These are phyloP conservation scores for Periophthalmus modestus DNA, from an alignment of 2,113 vertebrate genomes.

Conservation along the genomic window DNA sequence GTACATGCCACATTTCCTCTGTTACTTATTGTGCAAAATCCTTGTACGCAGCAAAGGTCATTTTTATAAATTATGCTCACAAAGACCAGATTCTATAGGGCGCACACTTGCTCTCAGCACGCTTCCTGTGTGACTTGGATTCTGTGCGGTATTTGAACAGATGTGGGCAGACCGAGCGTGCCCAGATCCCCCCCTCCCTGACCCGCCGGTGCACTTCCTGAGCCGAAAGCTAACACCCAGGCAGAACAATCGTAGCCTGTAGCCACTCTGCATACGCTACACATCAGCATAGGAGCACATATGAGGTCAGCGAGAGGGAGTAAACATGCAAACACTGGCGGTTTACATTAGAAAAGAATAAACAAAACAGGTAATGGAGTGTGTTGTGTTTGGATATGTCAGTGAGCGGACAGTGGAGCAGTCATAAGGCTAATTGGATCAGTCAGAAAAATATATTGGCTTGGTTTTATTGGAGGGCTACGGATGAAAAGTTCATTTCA, in stretches of 20 bases:
- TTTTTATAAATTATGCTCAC: slow-evolving; percentile 44
- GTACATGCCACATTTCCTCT: slow-evolving; percentile 25
- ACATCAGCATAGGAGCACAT: slow-evolving; percentile 16
- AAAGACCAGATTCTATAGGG: slow-evolving; percentile 53
- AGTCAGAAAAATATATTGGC: neutral
- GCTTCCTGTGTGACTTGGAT: slow-evolving; percentile 72
- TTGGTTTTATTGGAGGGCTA: neutral
- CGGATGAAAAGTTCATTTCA: neutral
- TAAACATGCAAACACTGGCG: slow-evolving; percentile 44
- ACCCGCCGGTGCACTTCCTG: slow-evolving; percentile 80
- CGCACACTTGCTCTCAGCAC: slow-evolving; percentile 26
- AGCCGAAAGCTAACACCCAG: slow-evolving; percentile 74
- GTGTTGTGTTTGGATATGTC: slow-evolving; percentile 30
- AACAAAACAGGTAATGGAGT: slow-evolving; percentile 21
- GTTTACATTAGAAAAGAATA: slow-evolving; percentile 13
- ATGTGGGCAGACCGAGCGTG: slow-evolving; percentile 74
- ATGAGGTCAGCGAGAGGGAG: slow-evolving; percentile 29
- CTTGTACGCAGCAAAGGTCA: slow-evolving; percentile 42
- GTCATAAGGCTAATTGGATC: neutral
- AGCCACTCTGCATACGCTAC: slow-evolving; percentile 43
- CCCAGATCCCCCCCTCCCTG: slow-evolving; percentile 63
- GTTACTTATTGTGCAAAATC: slow-evolving; percentile 42
- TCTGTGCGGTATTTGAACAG: slow-evolving; percentile 79
- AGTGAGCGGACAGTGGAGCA: slow-evolving; percentile 15
- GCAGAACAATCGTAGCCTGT: slow-evolving; percentile 79